Evolutionary conservation across 2,113 vertebrate species (phyloP).

Genomic region (Epinephelus cyanopodus): DNA sequence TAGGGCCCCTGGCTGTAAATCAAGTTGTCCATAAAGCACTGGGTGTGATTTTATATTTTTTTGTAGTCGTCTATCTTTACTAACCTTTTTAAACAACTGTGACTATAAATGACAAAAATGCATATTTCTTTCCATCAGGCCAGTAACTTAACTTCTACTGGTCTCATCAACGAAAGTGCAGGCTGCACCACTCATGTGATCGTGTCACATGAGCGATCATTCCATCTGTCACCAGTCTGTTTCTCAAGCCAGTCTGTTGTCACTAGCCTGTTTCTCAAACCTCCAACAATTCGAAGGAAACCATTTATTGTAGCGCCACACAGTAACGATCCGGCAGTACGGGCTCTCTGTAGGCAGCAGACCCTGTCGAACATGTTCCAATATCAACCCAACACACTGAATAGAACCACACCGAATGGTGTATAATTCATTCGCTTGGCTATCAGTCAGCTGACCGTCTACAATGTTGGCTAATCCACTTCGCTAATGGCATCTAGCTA

Average conservation of each 20-base stretch:
- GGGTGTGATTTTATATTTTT: background rate
- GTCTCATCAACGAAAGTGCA: background rate
- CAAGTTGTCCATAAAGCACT: background rate
- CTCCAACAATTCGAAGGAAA: background rate
- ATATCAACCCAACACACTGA: background rate
- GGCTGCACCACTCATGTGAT: slow-evolving; percentile 73
- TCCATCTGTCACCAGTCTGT: slow-evolving; percentile 50
- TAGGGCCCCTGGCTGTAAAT: too few relatives aligned
- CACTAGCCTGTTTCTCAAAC: background rate
- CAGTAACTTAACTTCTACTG: background rate
- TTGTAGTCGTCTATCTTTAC: background rate
- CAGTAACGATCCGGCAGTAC: fast-evolving
- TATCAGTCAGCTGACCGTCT: slow-evolving; percentile 40
- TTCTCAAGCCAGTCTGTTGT: slow-evolving; percentile 31
- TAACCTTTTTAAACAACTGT: background rate
- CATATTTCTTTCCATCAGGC: background rate
- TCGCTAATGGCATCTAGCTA: background rate
- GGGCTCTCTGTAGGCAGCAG: too few relatives aligned
- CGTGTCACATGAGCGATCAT: slow-evolving; percentile 77
- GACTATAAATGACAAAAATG: background rate
- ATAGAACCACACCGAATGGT: background rate
- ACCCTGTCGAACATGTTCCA: fast-evolving
- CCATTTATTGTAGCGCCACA: background rate
- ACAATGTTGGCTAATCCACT: slow-evolving; percentile 17
- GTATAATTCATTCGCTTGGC: slow-evolving; percentile 16